Percentiles rank a stretch among this genome's conserved stretches.
Conservation (phyloP, 2,888 invertebrate species). For the Oscheius sp. region DNA sequence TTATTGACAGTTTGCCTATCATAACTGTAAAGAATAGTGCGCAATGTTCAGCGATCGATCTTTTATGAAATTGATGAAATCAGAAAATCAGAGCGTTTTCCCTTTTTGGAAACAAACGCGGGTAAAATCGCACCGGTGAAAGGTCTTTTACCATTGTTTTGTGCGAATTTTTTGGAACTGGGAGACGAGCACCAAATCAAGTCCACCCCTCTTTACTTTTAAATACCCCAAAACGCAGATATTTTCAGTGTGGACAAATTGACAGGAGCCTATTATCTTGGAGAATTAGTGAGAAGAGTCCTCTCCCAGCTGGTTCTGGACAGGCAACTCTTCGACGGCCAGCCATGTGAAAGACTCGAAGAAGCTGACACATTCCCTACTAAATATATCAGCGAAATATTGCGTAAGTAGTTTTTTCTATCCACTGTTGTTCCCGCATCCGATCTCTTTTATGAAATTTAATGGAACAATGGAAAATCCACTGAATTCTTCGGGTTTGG, state of each 20-base stretch:
- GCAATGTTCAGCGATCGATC: too few species aligned
- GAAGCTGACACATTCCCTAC: slow-evolving; percentile 72
- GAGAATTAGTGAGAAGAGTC: slow-evolving; percentile 71
- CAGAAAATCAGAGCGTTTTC: too few species aligned
- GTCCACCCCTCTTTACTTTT: neutral
- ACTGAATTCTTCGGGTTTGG: too few species aligned
- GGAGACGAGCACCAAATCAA: neutral
- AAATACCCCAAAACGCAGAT: neutral
- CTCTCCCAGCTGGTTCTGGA: slow-evolving; percentile 70
- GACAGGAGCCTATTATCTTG: slow-evolving; percentile 73
- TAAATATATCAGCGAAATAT: slow-evolving; percentile 73
- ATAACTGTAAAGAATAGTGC: too few species aligned
- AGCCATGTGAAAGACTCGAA: slow-evolving; percentile 67
- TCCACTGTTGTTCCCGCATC: too few species aligned
- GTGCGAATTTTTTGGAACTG: neutral
- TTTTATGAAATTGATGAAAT: too few species aligned
- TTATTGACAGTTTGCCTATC: too few species aligned
- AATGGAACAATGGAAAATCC: too few species aligned
- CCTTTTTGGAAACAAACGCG: too few species aligned
- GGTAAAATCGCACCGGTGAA: too few species aligned
- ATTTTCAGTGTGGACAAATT: slow-evolving; percentile 72
- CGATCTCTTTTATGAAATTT: too few species aligned
- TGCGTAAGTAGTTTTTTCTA: slow-evolving; percentile 63
- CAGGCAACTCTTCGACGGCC: slow-evolving; percentile 68
- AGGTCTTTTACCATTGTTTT: too few species aligned